These are phyloP conservation scores for Cerceris rybyensis DNA, from an alignment of 2,888 invertebrate species.

Conservation along the genomic window DNA sequence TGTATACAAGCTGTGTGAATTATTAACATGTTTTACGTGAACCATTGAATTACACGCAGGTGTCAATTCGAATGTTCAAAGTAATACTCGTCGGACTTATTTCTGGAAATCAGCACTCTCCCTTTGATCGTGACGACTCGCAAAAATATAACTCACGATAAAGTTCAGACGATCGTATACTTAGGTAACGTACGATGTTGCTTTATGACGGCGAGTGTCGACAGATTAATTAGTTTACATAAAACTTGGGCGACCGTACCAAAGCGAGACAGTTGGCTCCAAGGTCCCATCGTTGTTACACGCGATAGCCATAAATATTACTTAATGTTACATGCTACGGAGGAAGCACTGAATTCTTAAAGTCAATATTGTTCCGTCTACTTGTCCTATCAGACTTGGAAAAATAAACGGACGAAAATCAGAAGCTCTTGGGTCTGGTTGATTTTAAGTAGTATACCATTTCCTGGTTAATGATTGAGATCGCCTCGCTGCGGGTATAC, in stretches of 20 bases:
- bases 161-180: constrained; percentile 27
- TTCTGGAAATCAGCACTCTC: background rate
- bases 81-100: background rate
- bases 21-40: no score
- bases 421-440: background rate
- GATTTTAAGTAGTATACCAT: no score
- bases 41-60: background rate
- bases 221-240: constrained; percentile 60
- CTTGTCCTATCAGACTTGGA: background rate
- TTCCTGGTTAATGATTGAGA: no score
- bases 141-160: constrained; percentile 24
- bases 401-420: background rate
- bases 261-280: constrained; percentile 47
- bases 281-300: constrained; percentile 38
- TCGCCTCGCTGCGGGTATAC: no score
- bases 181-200: constrained; percentile 30
- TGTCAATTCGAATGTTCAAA: background rate
- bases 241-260: constrained; percentile 51
- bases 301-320: constrained; percentile 35
- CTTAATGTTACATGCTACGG: constrained; percentile 12
- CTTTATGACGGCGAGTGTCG: constrained; percentile 26
- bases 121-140: constrained; percentile 4
- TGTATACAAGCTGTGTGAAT: no score
- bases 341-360: constrained; percentile 2
- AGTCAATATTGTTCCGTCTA: constrained; percentile 8